These are phyloP conservation scores for Eurosta solidaginis DNA, from an alignment of 1,140 invertebrate species.

Conservation along the genomic window DNA sequence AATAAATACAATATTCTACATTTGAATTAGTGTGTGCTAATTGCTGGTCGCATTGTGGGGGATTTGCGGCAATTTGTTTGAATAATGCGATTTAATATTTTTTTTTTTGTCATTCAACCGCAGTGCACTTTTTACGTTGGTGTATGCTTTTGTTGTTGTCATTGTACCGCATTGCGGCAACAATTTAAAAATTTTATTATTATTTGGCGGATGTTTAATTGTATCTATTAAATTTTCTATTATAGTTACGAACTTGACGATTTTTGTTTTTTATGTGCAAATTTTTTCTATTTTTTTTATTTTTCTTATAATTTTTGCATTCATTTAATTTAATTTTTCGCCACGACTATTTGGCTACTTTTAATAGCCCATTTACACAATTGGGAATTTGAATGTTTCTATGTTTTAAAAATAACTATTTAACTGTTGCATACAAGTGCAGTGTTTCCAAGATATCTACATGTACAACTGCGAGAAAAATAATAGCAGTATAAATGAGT, in stretches of 20 bases:
- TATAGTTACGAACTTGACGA: constrained; percentile 40
- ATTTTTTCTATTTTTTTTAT: neutral
- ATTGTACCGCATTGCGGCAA: constrained; percentile 24
- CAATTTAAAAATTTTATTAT: constrained; percentile 48
- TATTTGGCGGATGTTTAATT: constrained; percentile 59
- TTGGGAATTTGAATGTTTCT: constrained; percentile 19
- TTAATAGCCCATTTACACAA: constrained; percentile 24
- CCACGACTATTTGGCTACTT: constrained; percentile 9
- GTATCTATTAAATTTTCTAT: constrained; percentile 58
- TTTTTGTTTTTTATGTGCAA: constrained; percentile 37
- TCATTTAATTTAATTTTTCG: constrained; percentile 1
- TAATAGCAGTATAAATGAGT: too few species aligned
- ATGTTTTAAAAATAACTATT: constrained; percentile 13
- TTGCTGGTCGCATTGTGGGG: neutral
- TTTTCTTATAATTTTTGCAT: neutral
- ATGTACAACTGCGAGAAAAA: neutral
- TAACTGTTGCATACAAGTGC: neutral
- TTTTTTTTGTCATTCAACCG: neutral
- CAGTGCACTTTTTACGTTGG: neutral
- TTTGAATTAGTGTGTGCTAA: neutral
- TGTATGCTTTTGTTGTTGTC: neutral
- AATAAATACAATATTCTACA: neutral
- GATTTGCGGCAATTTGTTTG: constrained; percentile 13
- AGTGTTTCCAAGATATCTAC: too few species aligned
- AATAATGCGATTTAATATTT: neutral